Conservation (phyloP, 2,797 vertebrate genomes). For the Onychomys arenicola region DNA sequence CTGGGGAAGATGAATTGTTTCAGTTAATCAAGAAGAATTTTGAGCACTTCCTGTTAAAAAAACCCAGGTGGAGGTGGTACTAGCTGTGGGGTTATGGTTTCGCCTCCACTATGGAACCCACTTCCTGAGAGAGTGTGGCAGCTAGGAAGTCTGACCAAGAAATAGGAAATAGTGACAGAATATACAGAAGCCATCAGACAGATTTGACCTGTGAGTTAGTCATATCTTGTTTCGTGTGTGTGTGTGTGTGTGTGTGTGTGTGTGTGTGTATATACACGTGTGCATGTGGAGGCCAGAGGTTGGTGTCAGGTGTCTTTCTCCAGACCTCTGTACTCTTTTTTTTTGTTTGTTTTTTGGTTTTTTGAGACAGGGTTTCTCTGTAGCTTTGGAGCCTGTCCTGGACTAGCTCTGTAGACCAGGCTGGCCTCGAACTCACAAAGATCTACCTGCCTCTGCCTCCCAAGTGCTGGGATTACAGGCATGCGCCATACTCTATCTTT, state of each 20-base stretch:
- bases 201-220: not conserved
- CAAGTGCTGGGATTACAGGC: too few species aligned
- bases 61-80: not conserved
- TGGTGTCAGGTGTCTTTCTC: not conserved
- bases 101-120: not conserved
- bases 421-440: too few species aligned
- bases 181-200: not conserved
- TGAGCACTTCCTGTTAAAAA: conserved; percentile 9
- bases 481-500: too few species aligned
- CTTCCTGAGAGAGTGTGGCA: not conserved
- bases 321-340: too few species aligned
- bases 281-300: not conserved
- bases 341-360: too few species aligned
- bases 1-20: not conserved
- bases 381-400: too few species aligned
- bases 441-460: too few species aligned
- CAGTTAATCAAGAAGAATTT: not conserved
- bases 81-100: not conserved
- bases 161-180: not conserved
- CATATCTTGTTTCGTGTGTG: not conserved
- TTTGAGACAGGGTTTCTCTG: too few species aligned
- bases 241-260: too few species aligned
- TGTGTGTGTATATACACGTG: too few species aligned
- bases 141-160: not conserved
- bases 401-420: too few species aligned